Conservation (phyloP, 2,888 invertebrate species). For the Vanessa cardui region DNA sequence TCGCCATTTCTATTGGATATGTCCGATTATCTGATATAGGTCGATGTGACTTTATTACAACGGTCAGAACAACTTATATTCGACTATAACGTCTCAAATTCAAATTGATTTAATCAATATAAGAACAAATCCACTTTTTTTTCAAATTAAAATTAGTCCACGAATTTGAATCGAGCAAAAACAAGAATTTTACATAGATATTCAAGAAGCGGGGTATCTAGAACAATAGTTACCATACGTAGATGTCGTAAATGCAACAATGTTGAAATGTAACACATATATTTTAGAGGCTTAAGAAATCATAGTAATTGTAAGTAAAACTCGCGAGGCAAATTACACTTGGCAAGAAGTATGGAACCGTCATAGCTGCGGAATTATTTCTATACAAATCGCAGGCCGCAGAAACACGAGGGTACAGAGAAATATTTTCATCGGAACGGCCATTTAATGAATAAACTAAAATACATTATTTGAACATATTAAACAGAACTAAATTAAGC, state of each 20-base stretch:
- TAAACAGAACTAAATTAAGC: background rate
- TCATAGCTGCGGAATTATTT: constrained; percentile 63
- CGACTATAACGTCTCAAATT: background rate
- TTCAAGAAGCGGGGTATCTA: background rate
- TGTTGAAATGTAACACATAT: constrained; percentile 13
- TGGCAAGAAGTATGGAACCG: constrained; percentile 65
- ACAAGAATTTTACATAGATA: background rate
- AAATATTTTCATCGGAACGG: constrained; percentile 31
- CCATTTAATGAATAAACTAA: constrained; percentile 2
- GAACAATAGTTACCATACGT: too few relatives aligned
- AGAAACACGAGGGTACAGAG: constrained; percentile 39
- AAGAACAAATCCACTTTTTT: too few relatives aligned
- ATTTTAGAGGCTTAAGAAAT: constrained; percentile 52
- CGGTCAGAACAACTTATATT: background rate
- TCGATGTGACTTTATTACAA: constrained; percentile 60
- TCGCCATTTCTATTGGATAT: constrained; percentile 38
- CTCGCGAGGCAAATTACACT: constrained; percentile 70
- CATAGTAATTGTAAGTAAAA: constrained; percentile 70
- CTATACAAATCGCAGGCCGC: constrained; percentile 68
- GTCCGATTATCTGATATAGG: constrained; percentile 56
- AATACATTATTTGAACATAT: background rate
- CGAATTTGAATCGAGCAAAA: too few relatives aligned
- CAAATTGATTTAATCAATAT: too few relatives aligned
- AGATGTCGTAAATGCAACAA: background rate
- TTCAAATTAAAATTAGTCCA: too few relatives aligned